Conservation (phyloP, 2,888 invertebrate species). For the Lepidocyrtinus sp. region DNA sequence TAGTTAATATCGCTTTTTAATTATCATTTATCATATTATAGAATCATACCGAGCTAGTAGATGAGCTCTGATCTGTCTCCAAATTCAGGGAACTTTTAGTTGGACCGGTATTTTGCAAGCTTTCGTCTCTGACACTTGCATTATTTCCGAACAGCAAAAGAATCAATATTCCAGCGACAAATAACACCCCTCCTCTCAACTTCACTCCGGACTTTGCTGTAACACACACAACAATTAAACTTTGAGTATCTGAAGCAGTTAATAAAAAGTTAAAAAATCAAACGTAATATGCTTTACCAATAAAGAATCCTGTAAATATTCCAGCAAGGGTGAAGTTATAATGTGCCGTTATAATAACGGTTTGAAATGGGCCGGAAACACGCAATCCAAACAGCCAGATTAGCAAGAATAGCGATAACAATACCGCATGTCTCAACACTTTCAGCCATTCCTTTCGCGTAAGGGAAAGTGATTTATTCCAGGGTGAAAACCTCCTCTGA, state of each 20-base stretch:
- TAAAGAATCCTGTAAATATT: conserved; percentile 63
- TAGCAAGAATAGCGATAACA: conserved; percentile 52
- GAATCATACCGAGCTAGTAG: conserved; percentile 50
- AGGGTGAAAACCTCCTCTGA: conserved; percentile 58
- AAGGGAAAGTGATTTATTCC: conserved; percentile 35
- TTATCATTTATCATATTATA: no score
- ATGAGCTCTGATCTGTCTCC: conserved; percentile 43
- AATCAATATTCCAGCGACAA: conserved; percentile 56
- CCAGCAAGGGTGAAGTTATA: conserved; percentile 65
- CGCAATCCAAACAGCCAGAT: conserved; percentile 62
- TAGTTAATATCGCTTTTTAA: no score
- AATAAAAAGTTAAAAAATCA: not conserved
- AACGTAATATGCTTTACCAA: conserved; percentile 20
- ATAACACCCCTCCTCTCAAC: conserved; percentile 63
- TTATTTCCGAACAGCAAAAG: conserved; percentile 61
- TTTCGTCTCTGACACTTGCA: no score
- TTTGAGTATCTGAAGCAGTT: not conserved
- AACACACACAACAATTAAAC: conserved; percentile 5
- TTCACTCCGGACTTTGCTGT: conserved; percentile 64
- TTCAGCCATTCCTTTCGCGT: conserved; percentile 58
- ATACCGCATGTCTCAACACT: conserved; percentile 57
- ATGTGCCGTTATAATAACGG: conserved; percentile 59
- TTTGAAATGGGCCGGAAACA: conserved; percentile 64
- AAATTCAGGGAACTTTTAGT: conserved; percentile 23
- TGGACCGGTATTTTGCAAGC: no score